Evolutionary conservation across 2,888 invertebrate species (phyloP).

Genomic region (Oscheius sp.): DNA sequence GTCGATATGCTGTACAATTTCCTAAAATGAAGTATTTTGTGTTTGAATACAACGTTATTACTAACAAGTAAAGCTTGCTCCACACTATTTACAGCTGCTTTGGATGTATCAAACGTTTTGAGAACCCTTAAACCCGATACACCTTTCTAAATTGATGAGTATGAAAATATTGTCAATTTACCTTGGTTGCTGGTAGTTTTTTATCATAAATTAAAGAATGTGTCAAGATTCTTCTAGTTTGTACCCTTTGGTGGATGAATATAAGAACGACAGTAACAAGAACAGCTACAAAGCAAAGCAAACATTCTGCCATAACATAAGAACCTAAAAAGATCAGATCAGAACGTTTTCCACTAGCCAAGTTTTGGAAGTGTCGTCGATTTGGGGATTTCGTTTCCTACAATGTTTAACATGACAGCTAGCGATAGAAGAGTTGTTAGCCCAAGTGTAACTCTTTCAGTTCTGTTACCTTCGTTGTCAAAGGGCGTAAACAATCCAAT

Average conservation of each 20-base stretch:
- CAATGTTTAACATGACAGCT: slow-evolving; percentile 30
- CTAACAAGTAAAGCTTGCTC: neutral
- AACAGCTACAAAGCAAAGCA: slow-evolving; percentile 23
- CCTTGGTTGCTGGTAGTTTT: slow-evolving; percentile 1
- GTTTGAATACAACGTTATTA: neutral
- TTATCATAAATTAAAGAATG: neutral
- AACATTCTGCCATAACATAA: slow-evolving; percentile 24
- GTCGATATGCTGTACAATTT: slow-evolving; percentile 14
- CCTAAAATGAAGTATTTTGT: slow-evolving; percentile 9
- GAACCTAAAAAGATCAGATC: slow-evolving; percentile 1
- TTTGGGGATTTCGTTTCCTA: slow-evolving; percentile 33
- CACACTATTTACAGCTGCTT: neutral
- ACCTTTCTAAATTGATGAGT: neutral
- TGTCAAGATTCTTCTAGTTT: slow-evolving; percentile 20
- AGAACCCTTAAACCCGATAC: neutral
- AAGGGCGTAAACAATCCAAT: slow-evolving; percentile 29
- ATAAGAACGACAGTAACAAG: slow-evolving; percentile 17
- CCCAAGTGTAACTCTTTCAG: slow-evolving; percentile 27
- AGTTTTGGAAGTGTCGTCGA: slow-evolving; percentile 24
- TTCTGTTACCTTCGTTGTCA: slow-evolving; percentile 30
- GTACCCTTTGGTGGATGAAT: slow-evolving; percentile 24
- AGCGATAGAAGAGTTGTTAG: slow-evolving; percentile 30
- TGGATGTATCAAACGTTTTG: neutral
- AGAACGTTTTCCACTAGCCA: neutral
- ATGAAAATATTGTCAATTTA: no score